phyloP scores from a whole-genome alignment of 2,888 invertebrate species.

The Mythimna ferrago region DNA sequence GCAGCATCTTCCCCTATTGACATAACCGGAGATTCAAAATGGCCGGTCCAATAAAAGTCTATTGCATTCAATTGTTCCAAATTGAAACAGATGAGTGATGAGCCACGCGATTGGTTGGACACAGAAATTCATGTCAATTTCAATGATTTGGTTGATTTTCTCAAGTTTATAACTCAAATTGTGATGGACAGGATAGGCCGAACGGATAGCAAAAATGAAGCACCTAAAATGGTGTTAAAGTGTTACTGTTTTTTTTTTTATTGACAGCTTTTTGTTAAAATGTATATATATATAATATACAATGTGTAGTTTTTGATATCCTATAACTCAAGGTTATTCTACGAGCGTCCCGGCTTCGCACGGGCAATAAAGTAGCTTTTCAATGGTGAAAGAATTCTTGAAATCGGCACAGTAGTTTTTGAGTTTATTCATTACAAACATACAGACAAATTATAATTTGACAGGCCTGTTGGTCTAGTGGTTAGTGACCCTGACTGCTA shows the following conservation, averaged over 20 bases:
- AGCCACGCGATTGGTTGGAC: conserved; percentile 28
- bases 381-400: no score
- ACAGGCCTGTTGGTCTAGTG: no score
- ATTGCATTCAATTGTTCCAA: conserved; percentile 70
- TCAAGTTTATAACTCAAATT: conserved; percentile 1
- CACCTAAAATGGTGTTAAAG: not conserved
- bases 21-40: conserved; percentile 25
- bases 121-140: conserved; percentile 45
- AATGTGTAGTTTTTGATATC: no score
- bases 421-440: no score
- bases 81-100: conserved; percentile 56
- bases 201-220: not conserved
- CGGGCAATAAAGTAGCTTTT: no score
- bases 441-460: no score
- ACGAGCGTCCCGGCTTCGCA: no score
- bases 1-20: conserved; percentile 20
- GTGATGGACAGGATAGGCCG: conserved; percentile 19
- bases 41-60: conserved; percentile 23
- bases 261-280: not conserved
- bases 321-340: no score
- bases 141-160: conserved; percentile 42
- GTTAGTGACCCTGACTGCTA: no score
- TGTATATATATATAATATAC: no score
- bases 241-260: not conserved
- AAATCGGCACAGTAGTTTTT: no score